Evolutionary conservation across 2,113 vertebrate species (phyloP).

Genomic region (Antechinus stuartii): DNA sequence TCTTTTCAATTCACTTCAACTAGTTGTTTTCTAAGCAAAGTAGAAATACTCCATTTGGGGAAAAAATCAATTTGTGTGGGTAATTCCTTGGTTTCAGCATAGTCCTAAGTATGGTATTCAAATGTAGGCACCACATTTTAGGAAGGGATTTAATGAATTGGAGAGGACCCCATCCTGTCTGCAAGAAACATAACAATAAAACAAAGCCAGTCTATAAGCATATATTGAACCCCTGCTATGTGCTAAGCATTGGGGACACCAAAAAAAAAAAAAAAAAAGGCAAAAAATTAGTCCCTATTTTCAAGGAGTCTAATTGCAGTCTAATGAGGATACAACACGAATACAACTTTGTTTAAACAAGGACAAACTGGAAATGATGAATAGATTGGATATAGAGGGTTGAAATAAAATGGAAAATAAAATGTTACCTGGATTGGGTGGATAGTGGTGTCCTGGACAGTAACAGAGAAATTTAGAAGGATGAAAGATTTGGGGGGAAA

Average conservation of each 20-base stretch:
- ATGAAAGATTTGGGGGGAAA: not conserved
- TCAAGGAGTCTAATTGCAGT: not conserved
- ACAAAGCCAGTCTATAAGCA: not conserved
- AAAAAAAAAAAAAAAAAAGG: not conserved
- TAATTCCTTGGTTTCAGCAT: not conserved
- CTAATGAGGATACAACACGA: not conserved
- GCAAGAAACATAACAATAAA: not conserved
- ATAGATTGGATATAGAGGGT: not conserved
- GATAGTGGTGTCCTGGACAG: not conserved
- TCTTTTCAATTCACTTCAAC: constrained; percentile 63
- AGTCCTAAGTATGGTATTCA: not conserved
- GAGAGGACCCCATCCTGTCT: not conserved
- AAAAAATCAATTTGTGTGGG: not conserved
- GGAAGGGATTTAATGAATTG: not conserved
- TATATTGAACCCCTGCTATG: not conserved
- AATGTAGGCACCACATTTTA: not conserved
- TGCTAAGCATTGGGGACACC: not conserved
- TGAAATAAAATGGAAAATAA: not conserved
- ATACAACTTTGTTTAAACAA: not conserved
- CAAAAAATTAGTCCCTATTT: not conserved
- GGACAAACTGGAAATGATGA: not conserved
- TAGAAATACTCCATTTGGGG: not conserved
- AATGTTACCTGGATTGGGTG: not conserved
- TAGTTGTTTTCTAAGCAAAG: constrained; percentile 71
- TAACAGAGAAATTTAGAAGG: not conserved